Base-by-base conservation (phyloP, 2,888 invertebrate species). In the Coleophora flavipennella region DNA sequence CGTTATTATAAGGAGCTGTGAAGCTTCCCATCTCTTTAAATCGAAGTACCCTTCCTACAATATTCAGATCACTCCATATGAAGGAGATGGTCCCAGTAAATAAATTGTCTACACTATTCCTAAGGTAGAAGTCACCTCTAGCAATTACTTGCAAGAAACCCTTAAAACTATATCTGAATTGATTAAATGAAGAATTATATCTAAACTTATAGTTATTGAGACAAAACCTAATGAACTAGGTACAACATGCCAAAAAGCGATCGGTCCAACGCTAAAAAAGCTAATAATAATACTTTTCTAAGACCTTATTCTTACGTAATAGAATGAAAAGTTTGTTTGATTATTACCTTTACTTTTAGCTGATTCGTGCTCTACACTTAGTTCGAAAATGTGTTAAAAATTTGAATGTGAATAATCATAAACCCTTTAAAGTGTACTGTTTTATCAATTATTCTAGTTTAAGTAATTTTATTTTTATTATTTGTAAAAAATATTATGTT, bases 51-150 rank as follows among this genome's bases (percentile, higher is more conserved):
- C 55, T 53, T 55, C 52, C 58, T 55, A 55, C 61, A 59, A 67
- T 66, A 62, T 60, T 69, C 69, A 69, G 74, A 75, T 67, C 80
- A 69, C 70, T 75, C 76, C 73, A 46, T 40, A 34, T 31, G 36
- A 41, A 60, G 69, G 80, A 83, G 77, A 67, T 83, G 83, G 83
- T 83, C 83, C 83, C 83, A 75, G 52, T 77, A 76, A 68, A 62
- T 58, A 62, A 65, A 63, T 65, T 55, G 48, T 58, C 51, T 67
- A 70, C 49, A 51, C 65, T 73, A 72, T 58, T 42, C 64, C 75
- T 80, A 79, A 71, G 71, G 72, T 76, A 68, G 65, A 44, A 68
- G 64, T 76, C 62, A 67, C 62, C 57, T 62, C 76, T 81, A 79
- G 76, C 71, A 64, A 62, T 62, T 57, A 66, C 64, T 72, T 67